phyloP scores from a whole-genome alignment of 2,888 invertebrate genomes.

The Sarcophaga subvicina region DNA sequence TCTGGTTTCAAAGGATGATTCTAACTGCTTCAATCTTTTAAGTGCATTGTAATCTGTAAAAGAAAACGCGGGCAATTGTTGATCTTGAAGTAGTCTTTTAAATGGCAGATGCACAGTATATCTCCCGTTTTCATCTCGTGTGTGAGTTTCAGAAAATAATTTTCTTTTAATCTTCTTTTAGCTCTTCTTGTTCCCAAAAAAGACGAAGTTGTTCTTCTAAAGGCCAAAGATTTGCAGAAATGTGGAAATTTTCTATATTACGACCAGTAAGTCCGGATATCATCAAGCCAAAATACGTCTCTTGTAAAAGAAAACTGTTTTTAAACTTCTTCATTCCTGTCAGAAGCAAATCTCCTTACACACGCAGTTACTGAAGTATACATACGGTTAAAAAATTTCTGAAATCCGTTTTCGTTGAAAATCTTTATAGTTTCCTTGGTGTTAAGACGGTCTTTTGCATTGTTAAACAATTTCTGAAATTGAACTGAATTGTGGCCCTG shows the following conservation, averaged over 20 bases:
- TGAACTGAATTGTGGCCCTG: too few relatives aligned
- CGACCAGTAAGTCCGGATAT: slow-evolving; percentile 27
- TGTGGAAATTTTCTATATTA: neutral
- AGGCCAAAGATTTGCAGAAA: slow-evolving; percentile 37
- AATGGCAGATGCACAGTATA: slow-evolving; percentile 49
- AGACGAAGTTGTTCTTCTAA: slow-evolving; percentile 41
- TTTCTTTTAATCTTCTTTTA: slow-evolving; percentile 21
- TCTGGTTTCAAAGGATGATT: slow-evolving; percentile 14
- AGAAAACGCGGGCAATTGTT: slow-evolving; percentile 20
- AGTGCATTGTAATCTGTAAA: slow-evolving; percentile 49
- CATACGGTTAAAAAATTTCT: too few relatives aligned
- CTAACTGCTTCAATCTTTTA: slow-evolving; percentile 42
- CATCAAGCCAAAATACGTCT: slow-evolving; percentile 49
- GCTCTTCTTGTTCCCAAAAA: slow-evolving; percentile 55
- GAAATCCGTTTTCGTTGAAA: too few relatives aligned
- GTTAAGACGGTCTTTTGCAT: too few relatives aligned
- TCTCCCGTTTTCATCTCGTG: slow-evolving; percentile 22
- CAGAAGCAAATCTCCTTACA: slow-evolving; percentile 41
- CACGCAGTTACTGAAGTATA: neutral
- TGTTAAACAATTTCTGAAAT: too few relatives aligned
- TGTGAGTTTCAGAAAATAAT: slow-evolving; percentile 32
- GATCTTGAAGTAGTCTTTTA: slow-evolving; percentile 27
- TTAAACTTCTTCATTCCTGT: slow-evolving; percentile 46
- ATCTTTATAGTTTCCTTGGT: too few relatives aligned
- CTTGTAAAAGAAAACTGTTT: slow-evolving; percentile 25